Evolutionary conservation across 2,113 vertebrate genomes (phyloP), one percentile per base, ranked within the genome.

Genomic region (Balaeniceps rex): DNA sequence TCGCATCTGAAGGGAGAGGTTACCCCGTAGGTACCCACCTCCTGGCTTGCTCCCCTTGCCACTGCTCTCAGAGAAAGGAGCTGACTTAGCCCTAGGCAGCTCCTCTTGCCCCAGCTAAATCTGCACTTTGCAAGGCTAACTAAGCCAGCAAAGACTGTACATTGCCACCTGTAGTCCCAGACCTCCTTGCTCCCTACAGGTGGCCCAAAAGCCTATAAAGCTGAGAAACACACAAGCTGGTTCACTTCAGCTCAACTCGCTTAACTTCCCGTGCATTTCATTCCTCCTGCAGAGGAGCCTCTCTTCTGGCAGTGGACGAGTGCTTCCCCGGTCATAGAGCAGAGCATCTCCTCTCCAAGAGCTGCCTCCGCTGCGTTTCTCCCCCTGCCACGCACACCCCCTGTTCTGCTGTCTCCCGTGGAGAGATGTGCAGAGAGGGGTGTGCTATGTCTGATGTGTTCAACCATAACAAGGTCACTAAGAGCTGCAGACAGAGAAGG

Each of bases 361-460:
- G n/a, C 36, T 5, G 14, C 10, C 47, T 40, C 42, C 3, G 1
- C 44, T 12, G 2, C 1, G 3, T 15, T 78, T 19, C 60, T 57
- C 21, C 78, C 19, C 46, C 8, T 42, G 40, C 70, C 38, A 6
- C 2, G 23, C 42, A 31, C 47, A 11, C 26, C 3, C 46, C 24
- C 72, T 2, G 7, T 40, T 52, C 40, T 42, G n/a, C 83, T 47
- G 28, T 49, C 31, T 42, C 31, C 46, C 58, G 14, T 1, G 34
- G 51, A 58, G n/a, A 52, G 18, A 8, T 18, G 40, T 33, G 26
- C 25, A 42, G 52, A 19, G 22, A 13, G 51, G 61, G 46, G 23
- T 36, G 54, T 68, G 74, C 69, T 65, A 7, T 25, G 36, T 47
- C 42, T 6, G 0, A 29, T 15, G 64, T 4, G 14, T 40, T 82